phyloP scores from a whole-genome alignment of 2,888 invertebrate genomes.

The Unio delphinus region DNA sequence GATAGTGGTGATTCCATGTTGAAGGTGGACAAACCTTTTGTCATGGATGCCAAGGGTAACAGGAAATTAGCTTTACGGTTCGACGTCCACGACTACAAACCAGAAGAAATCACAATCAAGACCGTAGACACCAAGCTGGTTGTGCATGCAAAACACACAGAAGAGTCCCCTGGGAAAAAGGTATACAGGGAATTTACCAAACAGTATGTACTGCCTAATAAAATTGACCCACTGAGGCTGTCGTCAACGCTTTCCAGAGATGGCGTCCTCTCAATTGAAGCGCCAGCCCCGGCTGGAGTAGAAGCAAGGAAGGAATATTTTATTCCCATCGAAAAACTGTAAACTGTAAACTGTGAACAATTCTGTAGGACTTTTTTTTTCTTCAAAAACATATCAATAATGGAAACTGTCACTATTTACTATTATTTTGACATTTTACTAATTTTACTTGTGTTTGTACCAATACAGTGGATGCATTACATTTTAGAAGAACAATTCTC shows the following conservation, averaged over 20 bases:
- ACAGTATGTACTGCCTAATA: constrained; percentile 96
- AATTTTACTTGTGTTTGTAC: too few relatives aligned
- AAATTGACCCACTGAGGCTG: constrained; percentile 96
- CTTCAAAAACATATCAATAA: too few relatives aligned
- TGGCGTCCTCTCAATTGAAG: constrained; percentile 96
- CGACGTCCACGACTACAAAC: constrained; percentile 95
- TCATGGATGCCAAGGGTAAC: constrained; percentile 81
- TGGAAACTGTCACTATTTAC: too few relatives aligned
- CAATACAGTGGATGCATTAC: too few relatives aligned
- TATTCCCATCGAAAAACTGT: constrained; percentile 79
- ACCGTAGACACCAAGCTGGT: constrained; percentile 96
- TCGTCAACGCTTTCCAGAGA: constrained; percentile 96
- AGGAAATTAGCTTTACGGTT: constrained; percentile 92
- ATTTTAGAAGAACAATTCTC: too few relatives aligned
- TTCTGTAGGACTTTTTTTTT: background rate
- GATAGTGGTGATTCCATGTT: constrained; percentile 39
- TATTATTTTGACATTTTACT: too few relatives aligned
- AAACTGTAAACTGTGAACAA: constrained; percentile 17
- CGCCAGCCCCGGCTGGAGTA: constrained; percentile 88
- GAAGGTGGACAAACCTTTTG: constrained; percentile 53
- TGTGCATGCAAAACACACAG: constrained; percentile 98
- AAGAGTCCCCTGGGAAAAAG: constrained; percentile 96
- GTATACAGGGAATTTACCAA: constrained; percentile 99
- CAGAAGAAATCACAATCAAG: constrained; percentile 97
- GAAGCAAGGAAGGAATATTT: constrained; percentile 81